Percentiles rank a stretch among this genome's conserved stretches.
phyloP scores from a whole-genome alignment of 1,140 invertebrate genomes.

The Branchinecta lynchi region DNA sequence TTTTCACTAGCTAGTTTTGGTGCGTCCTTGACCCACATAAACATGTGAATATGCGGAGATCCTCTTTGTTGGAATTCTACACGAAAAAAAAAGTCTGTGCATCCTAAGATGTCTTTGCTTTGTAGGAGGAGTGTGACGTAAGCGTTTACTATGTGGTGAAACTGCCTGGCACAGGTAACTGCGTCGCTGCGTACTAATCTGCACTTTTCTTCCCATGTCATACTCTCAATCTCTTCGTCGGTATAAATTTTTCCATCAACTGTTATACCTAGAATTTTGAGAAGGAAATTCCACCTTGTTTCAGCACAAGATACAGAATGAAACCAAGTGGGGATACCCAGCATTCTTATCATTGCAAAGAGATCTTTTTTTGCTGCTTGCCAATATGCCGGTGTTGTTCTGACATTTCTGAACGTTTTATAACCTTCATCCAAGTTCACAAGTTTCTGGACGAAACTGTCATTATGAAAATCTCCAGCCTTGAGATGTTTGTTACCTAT shows the following conservation, averaged over 20 bases:
- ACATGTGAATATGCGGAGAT: too few species aligned
- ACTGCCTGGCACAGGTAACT: too few species aligned
- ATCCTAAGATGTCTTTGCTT: too few species aligned
- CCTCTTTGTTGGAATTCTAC: too few species aligned
- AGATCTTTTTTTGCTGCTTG: not conserved
- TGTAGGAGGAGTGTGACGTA: too few species aligned
- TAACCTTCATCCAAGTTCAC: constrained; percentile 4
- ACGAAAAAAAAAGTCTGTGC: too few species aligned
- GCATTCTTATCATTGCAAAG: not conserved
- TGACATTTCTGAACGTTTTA: not conserved
- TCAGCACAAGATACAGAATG: constrained; percentile 2
- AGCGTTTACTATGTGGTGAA: too few species aligned
- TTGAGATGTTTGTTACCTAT: not conserved
- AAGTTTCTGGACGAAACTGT: not conserved
- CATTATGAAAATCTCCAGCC: not conserved
- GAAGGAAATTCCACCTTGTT: not conserved
- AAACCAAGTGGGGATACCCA: constrained; percentile 10
- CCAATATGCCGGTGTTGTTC: constrained; percentile 6
- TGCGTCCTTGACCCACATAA: too few species aligned
- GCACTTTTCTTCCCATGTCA: too few species aligned
- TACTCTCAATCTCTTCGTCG: too few species aligned
- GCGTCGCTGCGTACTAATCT: too few species aligned
- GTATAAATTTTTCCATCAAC: not conserved
- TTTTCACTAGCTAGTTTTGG: too few species aligned
- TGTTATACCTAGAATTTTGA: constrained; percentile 4